A percentile compares a stretch with the other conserved stretches of the same genome.
These are phyloP conservation scores for Perca fluviatilis DNA, from an alignment of 2,113 vertebrate genomes.

Conservation along the genomic window DNA sequence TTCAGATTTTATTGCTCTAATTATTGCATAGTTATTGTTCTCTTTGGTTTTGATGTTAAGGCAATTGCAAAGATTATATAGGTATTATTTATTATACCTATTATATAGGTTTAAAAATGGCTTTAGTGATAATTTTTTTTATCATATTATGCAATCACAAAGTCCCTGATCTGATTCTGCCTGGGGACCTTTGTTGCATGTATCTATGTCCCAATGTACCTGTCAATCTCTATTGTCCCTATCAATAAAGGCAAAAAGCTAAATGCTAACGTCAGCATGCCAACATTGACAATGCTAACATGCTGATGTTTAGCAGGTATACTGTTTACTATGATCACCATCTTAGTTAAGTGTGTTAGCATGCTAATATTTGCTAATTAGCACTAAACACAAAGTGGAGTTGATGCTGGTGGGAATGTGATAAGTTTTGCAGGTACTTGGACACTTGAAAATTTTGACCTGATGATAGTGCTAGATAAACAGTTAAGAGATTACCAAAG, in stretches of 20 bases:
- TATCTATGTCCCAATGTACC: background rate
- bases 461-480: background rate
- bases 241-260: background rate
- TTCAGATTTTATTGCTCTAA: background rate
- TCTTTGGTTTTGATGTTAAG: background rate
- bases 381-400: background rate
- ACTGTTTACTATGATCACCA: background rate
- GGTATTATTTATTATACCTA: no score
- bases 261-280: background rate
- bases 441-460: background rate
- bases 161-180: background rate
- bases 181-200: conserved; percentile 1
- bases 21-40: background rate
- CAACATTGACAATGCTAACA: background rate
- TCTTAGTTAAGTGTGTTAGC: background rate
- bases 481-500: background rate
- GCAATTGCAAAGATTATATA: background rate
- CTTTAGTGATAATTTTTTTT: background rate
- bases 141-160: background rate
- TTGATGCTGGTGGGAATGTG: background rate
- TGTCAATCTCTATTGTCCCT: background rate
- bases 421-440: background rate
- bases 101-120: background rate
- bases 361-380: background rate
- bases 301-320: background rate